Evolutionary conservation across 2,888 invertebrate species (phyloP).

Genomic region (Tethea ocularis): DNA sequence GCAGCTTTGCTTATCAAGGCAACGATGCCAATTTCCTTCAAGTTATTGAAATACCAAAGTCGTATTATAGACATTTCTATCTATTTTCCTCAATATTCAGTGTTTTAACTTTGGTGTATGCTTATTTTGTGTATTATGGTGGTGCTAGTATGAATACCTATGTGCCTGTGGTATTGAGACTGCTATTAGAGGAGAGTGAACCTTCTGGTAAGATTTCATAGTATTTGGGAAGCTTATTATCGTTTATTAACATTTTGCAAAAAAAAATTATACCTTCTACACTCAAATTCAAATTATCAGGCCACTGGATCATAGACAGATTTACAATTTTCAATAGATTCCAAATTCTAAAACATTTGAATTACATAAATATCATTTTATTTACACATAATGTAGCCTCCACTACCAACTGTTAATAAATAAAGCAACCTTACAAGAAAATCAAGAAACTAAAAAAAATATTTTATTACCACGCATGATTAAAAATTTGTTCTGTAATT

Average conservation of each 20-base stretch:
- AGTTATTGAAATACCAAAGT: conserved; percentile 88
- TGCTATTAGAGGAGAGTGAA: conserved; percentile 66
- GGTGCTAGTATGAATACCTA: conserved; percentile 74
- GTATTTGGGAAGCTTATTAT: neutral
- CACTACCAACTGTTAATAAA: too few species aligned
- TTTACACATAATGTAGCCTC: too few species aligned
- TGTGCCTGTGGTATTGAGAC: conserved; percentile 74
- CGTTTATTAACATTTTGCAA: neutral
- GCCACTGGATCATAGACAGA: too few species aligned
- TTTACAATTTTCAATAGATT: too few species aligned
- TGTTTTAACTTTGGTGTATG: conserved; percentile 70
- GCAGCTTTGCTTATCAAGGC: conserved; percentile 87
- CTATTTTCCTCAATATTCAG: conserved; percentile 86
- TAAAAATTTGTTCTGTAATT: conserved; percentile 30
- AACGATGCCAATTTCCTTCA: conserved; percentile 70
- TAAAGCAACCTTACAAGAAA: too few species aligned
- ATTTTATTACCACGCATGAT: neutral
- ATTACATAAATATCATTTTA: too few species aligned
- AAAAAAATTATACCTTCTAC: too few species aligned
- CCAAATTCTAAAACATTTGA: too few species aligned
- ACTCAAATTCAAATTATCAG: too few species aligned
- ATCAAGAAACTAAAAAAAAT: neutral
- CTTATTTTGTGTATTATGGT: conserved; percentile 77
- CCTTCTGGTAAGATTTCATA: conserved; percentile 73
- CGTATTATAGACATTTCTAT: conserved; percentile 93